Conservation (phyloP, 2,888 invertebrate species). For the Agelastica alni region DNA sequence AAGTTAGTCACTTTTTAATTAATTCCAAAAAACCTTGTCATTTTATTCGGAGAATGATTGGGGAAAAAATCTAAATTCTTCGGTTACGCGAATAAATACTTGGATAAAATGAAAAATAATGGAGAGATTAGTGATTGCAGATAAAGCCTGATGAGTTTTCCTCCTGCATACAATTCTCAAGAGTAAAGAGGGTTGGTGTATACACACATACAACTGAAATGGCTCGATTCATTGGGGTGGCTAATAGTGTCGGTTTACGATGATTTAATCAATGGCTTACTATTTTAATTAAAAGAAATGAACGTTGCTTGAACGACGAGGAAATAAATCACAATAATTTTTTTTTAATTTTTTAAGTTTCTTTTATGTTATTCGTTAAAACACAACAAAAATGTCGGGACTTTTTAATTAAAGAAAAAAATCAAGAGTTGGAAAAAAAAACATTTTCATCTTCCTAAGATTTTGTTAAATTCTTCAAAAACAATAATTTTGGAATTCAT, state of each 20-base stretch:
- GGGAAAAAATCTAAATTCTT: not conserved
- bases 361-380: no score
- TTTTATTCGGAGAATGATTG: no score
- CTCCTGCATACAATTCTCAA: conserved; percentile 25
- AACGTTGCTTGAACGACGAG: conserved; percentile 17
- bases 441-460: no score
- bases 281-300: conserved; percentile 35
- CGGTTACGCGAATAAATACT: not conserved
- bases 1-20: no score
- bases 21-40: no score
- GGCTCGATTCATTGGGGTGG: conserved; percentile 29
- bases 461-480: no score
- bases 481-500: no score
- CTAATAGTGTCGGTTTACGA: conserved; percentile 35
- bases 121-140: conserved; percentile 6
- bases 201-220: conserved; percentile 12
- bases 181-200: conserved; percentile 30
- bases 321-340: no score
- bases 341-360: no score
- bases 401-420: no score
- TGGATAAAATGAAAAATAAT: not conserved
- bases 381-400: no score
- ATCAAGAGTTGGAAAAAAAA: no score
- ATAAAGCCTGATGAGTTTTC: conserved; percentile 27
- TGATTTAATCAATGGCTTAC: conserved; percentile 34